Base-by-base conservation (phyloP, 2,797 vertebrate species). In the Otus scops region DNA sequence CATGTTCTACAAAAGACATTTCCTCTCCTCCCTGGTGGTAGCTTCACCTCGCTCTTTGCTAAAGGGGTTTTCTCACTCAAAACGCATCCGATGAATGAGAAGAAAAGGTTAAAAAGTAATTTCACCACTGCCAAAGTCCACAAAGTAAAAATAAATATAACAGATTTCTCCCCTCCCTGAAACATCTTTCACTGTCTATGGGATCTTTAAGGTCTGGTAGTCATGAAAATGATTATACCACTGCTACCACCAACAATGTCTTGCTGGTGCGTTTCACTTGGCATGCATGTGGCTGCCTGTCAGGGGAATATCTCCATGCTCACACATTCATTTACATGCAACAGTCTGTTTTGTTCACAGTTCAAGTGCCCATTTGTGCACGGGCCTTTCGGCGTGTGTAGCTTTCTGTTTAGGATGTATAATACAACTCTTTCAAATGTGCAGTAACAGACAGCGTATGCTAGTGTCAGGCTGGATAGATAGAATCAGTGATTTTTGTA, bases 61-160 rank as follows among this genome's bases (percentile, higher is more conserved):
- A 96, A 95, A 96, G 79, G 81, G 82, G 75, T 96, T 97, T 97
- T 89, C 94, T 97, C 89, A 93, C 92, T 95, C 67, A 81, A 97
- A 97, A 97, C 92, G 64, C 93, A 93, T 92, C 97, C 85, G 80
- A 97, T 95, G 94, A 97, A 56, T 95, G 95, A 92, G 69, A 96
- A 95, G 63, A 92, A 97, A 92, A 92, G 48, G 82, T 97, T 96
- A 96, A 95, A 97, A 98, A 96, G 87, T 89, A 96, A 97, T 97
- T 98, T 97, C 69, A 94, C 63, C 47, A 68, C 57, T 74, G 56
- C 64, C 51, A 51, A 93, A 92, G 86, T 92, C 93, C 83, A 90
- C 74, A 93, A 57, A 89, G 8, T 36, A 95, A 96, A 94, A 87
- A 60, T 4, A 91, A 91, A 87, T 11, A 16, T 19, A 87, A 65